phyloP scores from a whole-genome alignment of 2,113 vertebrate genomes.

The Corvus cornix region DNA sequence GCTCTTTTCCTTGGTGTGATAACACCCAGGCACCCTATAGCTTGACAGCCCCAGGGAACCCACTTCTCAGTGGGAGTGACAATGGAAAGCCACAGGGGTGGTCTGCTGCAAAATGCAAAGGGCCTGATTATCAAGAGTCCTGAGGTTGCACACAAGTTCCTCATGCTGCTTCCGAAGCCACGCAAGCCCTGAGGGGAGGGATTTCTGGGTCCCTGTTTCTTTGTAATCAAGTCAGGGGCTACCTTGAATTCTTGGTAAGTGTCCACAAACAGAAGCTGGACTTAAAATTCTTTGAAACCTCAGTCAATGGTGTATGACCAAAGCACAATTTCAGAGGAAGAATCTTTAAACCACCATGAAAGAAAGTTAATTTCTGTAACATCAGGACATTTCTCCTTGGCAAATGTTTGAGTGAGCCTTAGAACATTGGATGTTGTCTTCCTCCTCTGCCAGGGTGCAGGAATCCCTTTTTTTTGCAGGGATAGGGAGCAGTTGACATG shows the following conservation, averaged over 20 bases:
- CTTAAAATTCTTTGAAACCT: rapidly evolving
- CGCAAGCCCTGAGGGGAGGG: rapidly evolving
- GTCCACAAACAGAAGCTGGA: background rate
- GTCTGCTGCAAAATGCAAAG: background rate
- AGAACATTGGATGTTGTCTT: rapidly evolving
- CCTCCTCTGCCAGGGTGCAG: rapidly evolving
- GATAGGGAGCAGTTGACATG: background rate
- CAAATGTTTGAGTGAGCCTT: background rate
- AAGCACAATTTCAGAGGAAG: background rate
- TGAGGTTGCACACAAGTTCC: no score
- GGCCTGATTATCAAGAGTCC: rapidly evolving
- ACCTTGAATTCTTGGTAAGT: background rate
- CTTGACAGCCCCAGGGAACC: background rate
- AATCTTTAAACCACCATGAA: background rate
- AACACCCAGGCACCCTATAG: rapidly evolving
- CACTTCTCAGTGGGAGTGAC: rapidly evolving
- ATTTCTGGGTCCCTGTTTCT: background rate
- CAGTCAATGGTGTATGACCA: rapidly evolving
- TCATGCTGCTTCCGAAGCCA: background rate
- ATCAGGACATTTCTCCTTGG: background rate
- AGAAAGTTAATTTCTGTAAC: no score
- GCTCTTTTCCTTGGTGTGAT: background rate
- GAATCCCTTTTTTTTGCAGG: background rate
- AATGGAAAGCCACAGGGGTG: rapidly evolving
- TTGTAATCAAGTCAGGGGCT: rapidly evolving